Conservation (phyloP, 2,797 vertebrate genomes). For the Phalloptychus januarius region DNA sequence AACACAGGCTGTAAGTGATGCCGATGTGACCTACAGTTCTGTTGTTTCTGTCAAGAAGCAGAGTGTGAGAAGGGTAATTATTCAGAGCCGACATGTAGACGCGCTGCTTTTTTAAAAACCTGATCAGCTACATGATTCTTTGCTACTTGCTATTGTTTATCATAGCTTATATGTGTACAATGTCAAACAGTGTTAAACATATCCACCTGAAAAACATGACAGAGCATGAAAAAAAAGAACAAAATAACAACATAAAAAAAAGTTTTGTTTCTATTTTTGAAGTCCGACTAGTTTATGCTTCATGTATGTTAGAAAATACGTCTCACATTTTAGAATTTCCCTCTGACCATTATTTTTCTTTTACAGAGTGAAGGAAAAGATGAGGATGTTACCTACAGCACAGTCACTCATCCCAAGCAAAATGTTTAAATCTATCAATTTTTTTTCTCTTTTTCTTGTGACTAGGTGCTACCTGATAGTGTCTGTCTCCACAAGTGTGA, state of each 20-base stretch:
- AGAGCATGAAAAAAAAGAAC: not conserved
- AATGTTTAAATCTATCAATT: not conserved
- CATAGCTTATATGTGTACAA: not conserved
- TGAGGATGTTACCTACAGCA: conserved; percentile 15
- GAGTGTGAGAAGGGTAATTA: conserved; percentile 1
- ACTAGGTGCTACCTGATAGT: not conserved
- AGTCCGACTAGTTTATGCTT: not conserved
- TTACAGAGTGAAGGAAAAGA: conserved; percentile 17
- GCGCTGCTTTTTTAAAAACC: not conserved
- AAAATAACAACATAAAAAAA: not conserved
- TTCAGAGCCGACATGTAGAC: not conserved
- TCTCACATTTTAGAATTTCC: not conserved
- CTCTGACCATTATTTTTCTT: not conserved
- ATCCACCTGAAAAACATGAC: not conserved
- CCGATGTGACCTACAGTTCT: conserved; percentile 23
- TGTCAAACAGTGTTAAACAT: not conserved
- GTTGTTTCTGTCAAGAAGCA: not conserved
- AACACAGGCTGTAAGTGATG: conserved; percentile 23
- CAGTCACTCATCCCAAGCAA: not conserved
- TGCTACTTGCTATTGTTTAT: not conserved
- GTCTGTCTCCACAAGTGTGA: not conserved
- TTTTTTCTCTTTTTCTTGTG: not conserved
- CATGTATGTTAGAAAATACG: not conserved
- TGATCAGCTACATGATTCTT: not conserved
- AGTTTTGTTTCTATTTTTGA: not conserved